Evolutionary conservation across 2,888 invertebrate genomes (phyloP).

Genomic region (Diogma glabrata): DNA sequence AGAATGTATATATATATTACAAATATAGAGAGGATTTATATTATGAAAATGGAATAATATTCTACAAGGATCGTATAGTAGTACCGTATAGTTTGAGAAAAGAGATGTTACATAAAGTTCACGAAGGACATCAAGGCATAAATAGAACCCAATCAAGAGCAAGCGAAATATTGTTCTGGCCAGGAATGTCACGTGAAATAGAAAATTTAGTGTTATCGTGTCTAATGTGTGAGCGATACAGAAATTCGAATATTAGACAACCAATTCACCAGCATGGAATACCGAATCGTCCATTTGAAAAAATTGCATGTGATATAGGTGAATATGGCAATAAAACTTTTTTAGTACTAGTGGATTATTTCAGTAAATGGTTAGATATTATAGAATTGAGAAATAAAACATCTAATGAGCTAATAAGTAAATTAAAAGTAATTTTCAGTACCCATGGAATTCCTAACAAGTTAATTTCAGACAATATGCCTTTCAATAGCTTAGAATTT

Average conservation of each 20-base stretch:
- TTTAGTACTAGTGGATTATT: constrained; percentile 2
- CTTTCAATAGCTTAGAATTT: constrained; percentile 16
- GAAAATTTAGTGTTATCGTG: constrained; percentile 1
- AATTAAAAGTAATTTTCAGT: constrained; percentile 19
- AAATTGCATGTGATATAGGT: background rate
- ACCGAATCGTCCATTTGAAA: background rate
- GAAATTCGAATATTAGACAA: background rate
- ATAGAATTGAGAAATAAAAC: constrained; percentile 1
- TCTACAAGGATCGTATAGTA: background rate
- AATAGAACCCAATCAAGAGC: background rate
- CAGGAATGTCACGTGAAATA: background rate
- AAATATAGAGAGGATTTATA: background rate
- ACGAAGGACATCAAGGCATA: background rate
- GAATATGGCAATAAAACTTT: background rate
- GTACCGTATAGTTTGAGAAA: too few relatives aligned
- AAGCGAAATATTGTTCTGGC: background rate
- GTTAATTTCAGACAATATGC: constrained; percentile 19
- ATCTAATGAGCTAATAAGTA: constrained; percentile 10
- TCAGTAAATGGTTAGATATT: background rate
- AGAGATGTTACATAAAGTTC: background rate
- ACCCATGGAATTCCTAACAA: constrained; percentile 17
- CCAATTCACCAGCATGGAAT: background rate
- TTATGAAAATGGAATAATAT: constrained; percentile 2
- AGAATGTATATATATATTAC: background rate
- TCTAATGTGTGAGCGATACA: background rate